These are phyloP conservation scores for Lagopus muta DNA, from an alignment of 2,113 vertebrate species.

Conservation along the genomic window DNA sequence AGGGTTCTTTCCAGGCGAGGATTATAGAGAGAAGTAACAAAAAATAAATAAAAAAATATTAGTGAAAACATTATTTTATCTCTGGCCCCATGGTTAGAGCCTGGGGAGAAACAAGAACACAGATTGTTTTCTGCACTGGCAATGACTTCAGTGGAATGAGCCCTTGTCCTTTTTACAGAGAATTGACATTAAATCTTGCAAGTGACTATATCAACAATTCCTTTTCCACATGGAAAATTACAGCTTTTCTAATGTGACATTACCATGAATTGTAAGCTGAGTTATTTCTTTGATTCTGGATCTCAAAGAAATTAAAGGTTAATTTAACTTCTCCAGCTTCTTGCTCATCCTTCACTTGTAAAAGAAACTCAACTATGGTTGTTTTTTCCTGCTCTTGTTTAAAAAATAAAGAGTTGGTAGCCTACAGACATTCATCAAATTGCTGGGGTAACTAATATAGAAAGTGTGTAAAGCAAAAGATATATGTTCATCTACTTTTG, in stretches of 20 bases:
- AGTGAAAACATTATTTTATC: not conserved
- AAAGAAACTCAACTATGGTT: not conserved
- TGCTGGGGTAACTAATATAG: not conserved
- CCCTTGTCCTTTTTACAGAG: not conserved
- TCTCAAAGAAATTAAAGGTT: constrained; percentile 22
- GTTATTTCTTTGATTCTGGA: constrained; percentile 24
- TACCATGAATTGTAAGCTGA: not conserved
- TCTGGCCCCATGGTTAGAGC: not conserved
- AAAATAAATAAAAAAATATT: not conserved
- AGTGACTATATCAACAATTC: not conserved
- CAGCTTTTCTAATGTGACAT: not conserved
- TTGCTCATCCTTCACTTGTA: not conserved
- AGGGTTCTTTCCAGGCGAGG: not conserved
- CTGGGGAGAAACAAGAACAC: not conserved
- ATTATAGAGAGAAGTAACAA: not conserved
- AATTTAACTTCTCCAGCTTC: not conserved
- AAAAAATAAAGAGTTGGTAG: not conserved
- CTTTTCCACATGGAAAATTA: constrained; percentile 32
- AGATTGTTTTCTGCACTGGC: not conserved
- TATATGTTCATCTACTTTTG: not conserved
- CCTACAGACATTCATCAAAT: not conserved
- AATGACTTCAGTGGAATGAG: not conserved
- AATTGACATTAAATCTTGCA: constrained; percentile 15
- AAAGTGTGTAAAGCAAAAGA: not conserved
- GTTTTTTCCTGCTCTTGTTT: no score